Evolutionary conservation across 2,888 invertebrate genomes (phyloP).

Genomic region (Pecten maximus): DNA sequence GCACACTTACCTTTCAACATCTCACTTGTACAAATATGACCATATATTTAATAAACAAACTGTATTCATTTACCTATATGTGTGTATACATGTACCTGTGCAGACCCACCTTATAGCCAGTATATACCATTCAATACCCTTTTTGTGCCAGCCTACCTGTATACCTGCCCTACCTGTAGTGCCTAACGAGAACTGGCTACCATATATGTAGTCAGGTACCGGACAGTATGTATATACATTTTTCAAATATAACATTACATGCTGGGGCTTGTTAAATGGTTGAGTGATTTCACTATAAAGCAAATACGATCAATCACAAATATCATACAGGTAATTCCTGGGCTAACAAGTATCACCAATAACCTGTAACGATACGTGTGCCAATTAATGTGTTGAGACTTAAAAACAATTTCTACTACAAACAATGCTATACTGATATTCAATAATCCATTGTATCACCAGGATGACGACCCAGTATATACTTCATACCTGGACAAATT

Average conservation of each 20-base stretch:
- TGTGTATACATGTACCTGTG: conserved; percentile 13
- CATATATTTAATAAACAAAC: conserved; percentile 18
- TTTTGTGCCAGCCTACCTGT: conserved; percentile 9
- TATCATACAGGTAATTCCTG: neutral
- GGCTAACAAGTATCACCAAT: neutral
- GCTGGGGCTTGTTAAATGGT: conserved; percentile 8
- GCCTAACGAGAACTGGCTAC: neutral
- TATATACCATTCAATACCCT: neutral
- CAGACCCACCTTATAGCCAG: neutral
- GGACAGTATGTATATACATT: conserved; percentile 18
- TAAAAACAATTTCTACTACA: neutral
- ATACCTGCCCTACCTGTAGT: conserved; percentile 8
- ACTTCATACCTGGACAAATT: neutral
- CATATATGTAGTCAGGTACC: neutral
- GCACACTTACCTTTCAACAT: conserved; percentile 1
- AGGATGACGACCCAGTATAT: neutral
- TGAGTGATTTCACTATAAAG: conserved; percentile 12
- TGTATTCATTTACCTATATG: conserved; percentile 19
- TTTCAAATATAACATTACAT: neutral
- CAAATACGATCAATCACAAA: neutral
- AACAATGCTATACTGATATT: neutral
- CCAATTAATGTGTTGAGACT: neutral
- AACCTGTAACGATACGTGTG: neutral
- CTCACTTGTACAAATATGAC: neutral
- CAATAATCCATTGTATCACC: neutral